These are phyloP conservation scores for Lacerta agilis DNA, from an alignment of 2,797 vertebrate species.

Conservation along the genomic window DNA sequence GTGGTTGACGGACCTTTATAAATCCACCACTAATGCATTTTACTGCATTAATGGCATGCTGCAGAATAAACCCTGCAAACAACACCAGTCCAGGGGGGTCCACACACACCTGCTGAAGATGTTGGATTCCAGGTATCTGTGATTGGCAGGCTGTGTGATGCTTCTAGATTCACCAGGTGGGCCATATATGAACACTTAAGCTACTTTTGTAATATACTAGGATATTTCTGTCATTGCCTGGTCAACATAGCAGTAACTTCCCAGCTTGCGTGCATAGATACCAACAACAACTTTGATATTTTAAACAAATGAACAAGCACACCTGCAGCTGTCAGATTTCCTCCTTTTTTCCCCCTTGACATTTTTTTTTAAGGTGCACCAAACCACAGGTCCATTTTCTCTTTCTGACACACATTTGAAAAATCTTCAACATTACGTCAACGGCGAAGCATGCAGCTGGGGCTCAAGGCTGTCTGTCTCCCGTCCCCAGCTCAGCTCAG, in stretches of 20 bases:
- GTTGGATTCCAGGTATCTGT: too few species aligned
- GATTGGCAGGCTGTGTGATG: background rate
- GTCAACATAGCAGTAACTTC: background rate
- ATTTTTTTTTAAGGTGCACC: background rate
- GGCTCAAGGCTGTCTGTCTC: constrained; percentile 9
- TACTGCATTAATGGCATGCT: too few species aligned
- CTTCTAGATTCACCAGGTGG: background rate
- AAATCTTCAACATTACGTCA: constrained; percentile 38
- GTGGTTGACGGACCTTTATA: too few species aligned
- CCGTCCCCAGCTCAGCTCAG: constrained; percentile 18
- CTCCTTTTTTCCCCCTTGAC: background rate
- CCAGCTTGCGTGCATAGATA: background rate
- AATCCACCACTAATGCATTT: too few species aligned
- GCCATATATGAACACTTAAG: background rate
- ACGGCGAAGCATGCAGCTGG: constrained; percentile 11
- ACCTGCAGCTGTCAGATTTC: background rate
- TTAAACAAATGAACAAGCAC: background rate
- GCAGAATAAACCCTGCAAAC: too few species aligned
- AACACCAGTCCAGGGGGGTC: too few species aligned
- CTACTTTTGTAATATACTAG: background rate
- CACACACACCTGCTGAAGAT: too few species aligned
- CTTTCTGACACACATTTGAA: constrained; percentile 28
- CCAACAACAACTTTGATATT: background rate
- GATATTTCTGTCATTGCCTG: background rate
- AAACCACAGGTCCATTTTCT: constrained; percentile 6